Conservation (phyloP, 2,888 invertebrate species). For the Cheiracanthium punctorium region DNA sequence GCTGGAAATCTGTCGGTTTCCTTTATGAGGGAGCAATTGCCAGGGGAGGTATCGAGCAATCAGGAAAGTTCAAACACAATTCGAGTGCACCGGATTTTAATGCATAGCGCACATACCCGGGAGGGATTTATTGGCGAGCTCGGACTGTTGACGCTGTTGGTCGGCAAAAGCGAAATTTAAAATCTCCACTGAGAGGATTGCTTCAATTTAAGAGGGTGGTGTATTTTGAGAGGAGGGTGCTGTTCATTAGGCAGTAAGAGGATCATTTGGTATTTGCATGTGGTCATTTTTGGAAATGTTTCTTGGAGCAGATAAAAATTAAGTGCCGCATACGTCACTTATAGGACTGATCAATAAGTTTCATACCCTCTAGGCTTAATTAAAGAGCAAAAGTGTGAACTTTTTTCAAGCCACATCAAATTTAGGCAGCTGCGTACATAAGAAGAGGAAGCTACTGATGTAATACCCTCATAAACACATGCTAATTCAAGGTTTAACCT, state of each 20-base stretch:
- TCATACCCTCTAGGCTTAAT: too few species aligned
- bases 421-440: too few species aligned
- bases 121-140: constrained; percentile 6
- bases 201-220: background rate
- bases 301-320: too few species aligned
- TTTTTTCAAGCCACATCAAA: too few species aligned
- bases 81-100: background rate
- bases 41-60: constrained; percentile 52
- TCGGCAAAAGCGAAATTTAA: constrained; percentile 57
- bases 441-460: too few species aligned
- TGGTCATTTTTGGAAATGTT: too few species aligned
- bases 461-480: too few species aligned
- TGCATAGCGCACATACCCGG: background rate
- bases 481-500: too few species aligned
- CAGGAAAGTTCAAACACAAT: constrained; percentile 33
- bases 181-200: constrained; percentile 25
- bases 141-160: constrained; percentile 49
- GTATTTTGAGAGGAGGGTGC: background rate
- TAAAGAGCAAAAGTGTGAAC: too few species aligned
- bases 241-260: background rate
- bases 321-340: too few species aligned
- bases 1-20: constrained; percentile 44
- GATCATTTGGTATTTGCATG: background rate
- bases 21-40: constrained; percentile 51
- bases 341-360: too few species aligned